Evolutionary conservation across 1,140 invertebrate genomes (phyloP), one percentile per base, ranked within the genome.

Genomic region (Bicyclus anynana): DNA sequence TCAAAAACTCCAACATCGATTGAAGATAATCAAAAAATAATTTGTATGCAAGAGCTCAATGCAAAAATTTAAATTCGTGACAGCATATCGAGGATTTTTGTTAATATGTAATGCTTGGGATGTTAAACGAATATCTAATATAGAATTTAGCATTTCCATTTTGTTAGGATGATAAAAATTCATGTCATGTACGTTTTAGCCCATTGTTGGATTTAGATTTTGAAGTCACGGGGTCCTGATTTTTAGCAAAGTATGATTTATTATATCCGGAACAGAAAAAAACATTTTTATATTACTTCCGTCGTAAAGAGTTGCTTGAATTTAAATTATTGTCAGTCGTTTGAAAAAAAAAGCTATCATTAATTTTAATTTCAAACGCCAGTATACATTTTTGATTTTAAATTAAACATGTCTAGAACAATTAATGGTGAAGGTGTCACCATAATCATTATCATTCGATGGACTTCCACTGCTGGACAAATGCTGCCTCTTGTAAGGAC

Each of bases 91-190:
- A 72, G 73, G 70, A 85, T 80, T 83, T 82, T 83, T 67, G 72
- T 77, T 81, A 81, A 84, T 81, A 77, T 76, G 69, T 69, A 65
- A 65, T 59, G n/a, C 12, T 33, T 54, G 42, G 60, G 49, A 72
- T 76, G 77, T 65, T 56, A 35, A 18, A 33, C 26, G 80, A 81
- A 83, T 83, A 81, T 71, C 29, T 67, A 81, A 83, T 83, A 81
- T 71, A 27, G 65, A 76, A 75, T 74, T 56, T 48, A 10, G 23
- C 53, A 62, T 66, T 67, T 65, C 58, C 53, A 67, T 71, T 47
- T 64, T 57, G 57, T 67, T 55, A 60, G 23, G 50, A 46, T 20
- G 56, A 72, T 77, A 75, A 69, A 77, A 72, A 80, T 80, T 79
- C 76, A 64, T 42, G 6, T 10, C 5, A 54, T 49, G 67, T 71